Base-by-base conservation (phyloP, 2,888 invertebrate genomes). In the Cephalotes varians region DNA sequence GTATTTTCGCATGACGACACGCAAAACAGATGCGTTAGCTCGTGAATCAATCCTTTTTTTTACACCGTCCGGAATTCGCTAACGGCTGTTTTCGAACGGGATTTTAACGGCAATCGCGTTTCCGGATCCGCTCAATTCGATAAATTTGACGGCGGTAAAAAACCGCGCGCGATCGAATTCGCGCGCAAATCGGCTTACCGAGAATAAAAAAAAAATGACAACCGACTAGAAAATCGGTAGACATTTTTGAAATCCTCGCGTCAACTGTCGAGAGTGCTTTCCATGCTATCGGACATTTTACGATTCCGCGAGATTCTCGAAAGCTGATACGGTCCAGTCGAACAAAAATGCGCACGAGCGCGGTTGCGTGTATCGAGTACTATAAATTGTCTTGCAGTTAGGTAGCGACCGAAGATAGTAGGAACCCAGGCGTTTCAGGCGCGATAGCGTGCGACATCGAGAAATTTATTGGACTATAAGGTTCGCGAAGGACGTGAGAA, bases 391-490 rank as follows among this genome's bases (percentile, higher is more conserved):
- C 47, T 40, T 58, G 54, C 40, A 40, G 82, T 82, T 54, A 73
- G 72, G 76, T 83, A 69, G 79, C 71, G 51, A 37, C 25, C 64
- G 81, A 64, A 73, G 89, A 88, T 88, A 88, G 85, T 87, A 81
- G 77, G 65, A 76, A 56, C 64, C 62, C 49, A 79, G 18, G 34
- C 81, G 81, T 87, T 84, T 77, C 82, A 79, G 37, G 40, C 58
- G 64, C 82, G 86, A 85, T 84, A 81, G 65, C 62, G 31, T 54
- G 37, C 72, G 88, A 86, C 88, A 84, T 80, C 76, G 58, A 62
- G 47, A 71, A 86, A 90, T 89, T 89, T 89, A 89, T 90, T 72
- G 85, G 72, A 56, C 80, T 60, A 40, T 90, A 88, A 86, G 88
- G 49, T 31, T 67, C 44, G 65, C 60, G 65, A 40, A 83, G 54